Conservation (phyloP, 2,797 vertebrate genomes). For the Champsocephalus gunnari region DNA sequence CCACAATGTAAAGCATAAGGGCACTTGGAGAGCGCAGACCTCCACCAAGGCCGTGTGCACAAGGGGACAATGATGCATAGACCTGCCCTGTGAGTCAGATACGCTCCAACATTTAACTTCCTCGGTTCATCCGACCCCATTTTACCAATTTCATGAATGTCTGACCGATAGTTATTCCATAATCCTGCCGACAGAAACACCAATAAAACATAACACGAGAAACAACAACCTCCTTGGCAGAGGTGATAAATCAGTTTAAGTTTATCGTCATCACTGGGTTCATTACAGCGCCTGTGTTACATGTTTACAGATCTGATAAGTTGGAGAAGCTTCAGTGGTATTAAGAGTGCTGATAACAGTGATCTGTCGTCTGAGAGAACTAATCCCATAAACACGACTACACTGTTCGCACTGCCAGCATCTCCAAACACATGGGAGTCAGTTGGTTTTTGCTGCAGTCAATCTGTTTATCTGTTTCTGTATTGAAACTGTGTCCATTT, state of each 20-base stretch:
- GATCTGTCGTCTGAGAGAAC: neutral
- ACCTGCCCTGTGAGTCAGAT: no score
- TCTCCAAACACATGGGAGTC: neutral
- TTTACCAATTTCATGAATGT: no score
- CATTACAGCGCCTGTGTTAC: neutral
- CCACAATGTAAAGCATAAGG: no score
- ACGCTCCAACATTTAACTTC: no score
- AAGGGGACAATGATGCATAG: no score
- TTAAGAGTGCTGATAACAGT: conserved; percentile 1
- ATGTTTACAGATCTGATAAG: conserved; percentile 17
- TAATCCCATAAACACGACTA: conserved; percentile 12
- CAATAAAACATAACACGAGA: no score
- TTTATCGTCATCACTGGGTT: neutral
- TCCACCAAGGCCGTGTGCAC: no score
- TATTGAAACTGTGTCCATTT: neutral
- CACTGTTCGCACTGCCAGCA: neutral
- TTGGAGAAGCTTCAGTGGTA: conserved; percentile 20
- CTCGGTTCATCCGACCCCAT: no score
- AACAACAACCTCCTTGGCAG: no score
- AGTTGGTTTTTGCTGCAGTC: conserved; percentile 16
- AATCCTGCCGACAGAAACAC: no score
- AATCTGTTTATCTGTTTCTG: neutral
- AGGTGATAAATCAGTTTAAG: neutral
- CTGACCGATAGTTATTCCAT: no score
- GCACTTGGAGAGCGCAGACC: no score